Percentiles rank a stretch among this genome's conserved stretches.
Evolutionary conservation across 2,888 invertebrate species (phyloP).

Genomic region (Dichetophora obliterata): DNA sequence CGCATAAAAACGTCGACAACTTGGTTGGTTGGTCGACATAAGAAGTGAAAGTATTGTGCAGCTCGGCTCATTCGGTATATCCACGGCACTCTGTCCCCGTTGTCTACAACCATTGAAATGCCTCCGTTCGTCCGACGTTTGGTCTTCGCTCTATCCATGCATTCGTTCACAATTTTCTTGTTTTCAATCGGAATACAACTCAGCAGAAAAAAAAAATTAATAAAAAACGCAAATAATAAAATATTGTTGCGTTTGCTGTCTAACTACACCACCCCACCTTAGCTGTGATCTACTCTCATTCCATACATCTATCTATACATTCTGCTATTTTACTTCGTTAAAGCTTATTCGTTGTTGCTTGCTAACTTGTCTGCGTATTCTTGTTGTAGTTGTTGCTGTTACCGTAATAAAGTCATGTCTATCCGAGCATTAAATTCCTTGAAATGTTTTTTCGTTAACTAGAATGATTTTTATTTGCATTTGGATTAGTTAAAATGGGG

Average conservation of each 20-base stretch:
- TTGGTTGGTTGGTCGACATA: conserved; percentile 37
- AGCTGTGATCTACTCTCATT: conserved; percentile 28
- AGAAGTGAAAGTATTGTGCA: conserved; percentile 54
- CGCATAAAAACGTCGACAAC: conserved; percentile 21
- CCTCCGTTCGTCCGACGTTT: neutral
- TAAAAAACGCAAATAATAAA: conserved; percentile 19
- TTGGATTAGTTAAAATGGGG: neutral
- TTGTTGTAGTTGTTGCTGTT: conserved; percentile 44
- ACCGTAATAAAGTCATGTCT: conserved; percentile 58
- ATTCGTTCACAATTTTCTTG: conserved; percentile 27
- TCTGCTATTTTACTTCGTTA: conserved; percentile 9
- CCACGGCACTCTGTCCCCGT: neutral
- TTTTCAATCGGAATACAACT: conserved; percentile 22
- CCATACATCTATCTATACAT: conserved; percentile 1
- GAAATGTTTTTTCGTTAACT: neutral
- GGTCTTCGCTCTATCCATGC: conserved; percentile 16
- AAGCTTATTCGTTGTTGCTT: conserved; percentile 5
- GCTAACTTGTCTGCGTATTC: neutral
- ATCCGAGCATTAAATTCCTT: conserved; percentile 32
- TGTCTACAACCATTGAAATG: neutral
- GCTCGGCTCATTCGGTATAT: conserved; percentile 24
- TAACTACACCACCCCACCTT: conserved; percentile 10
- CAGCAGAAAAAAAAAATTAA: conserved; percentile 6
- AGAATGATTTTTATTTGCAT: neutral
- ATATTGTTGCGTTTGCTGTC: conserved; percentile 18